A percentile compares a stretch with the other conserved stretches of the same genome.
Conservation (phyloP, 2,888 invertebrate species). For the Ornithoptera priamus region DNA sequence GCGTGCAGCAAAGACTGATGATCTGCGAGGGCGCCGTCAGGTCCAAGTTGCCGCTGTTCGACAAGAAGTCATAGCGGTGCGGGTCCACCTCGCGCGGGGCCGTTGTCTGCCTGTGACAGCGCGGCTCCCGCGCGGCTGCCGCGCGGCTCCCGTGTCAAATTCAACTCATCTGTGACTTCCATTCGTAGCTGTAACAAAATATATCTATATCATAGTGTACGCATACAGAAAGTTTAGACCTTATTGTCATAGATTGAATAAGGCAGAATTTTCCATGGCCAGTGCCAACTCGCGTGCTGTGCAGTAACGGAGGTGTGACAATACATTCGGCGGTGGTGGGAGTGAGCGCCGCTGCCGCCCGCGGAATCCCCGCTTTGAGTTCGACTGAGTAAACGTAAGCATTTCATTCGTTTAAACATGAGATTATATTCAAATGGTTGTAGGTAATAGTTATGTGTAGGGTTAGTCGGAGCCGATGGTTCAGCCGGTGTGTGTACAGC, state of each 20-base stretch:
- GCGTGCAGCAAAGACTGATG: constrained; percentile 83
- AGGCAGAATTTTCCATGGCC: constrained; percentile 41
- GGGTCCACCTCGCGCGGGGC: constrained; percentile 5
- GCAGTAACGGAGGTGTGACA: constrained; percentile 29
- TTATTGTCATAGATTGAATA: constrained; percentile 5
- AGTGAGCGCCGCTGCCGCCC: constrained; percentile 22
- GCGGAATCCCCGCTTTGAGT: constrained; percentile 32
- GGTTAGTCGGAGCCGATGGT: constrained; percentile 39
- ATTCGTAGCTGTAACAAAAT: constrained; percentile 11
- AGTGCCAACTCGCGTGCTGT: constrained; percentile 37
- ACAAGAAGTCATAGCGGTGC: constrained; percentile 76
- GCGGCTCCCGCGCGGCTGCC: not conserved
- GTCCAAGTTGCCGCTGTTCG: constrained; percentile 92
- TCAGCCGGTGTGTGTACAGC: constrained; percentile 40
- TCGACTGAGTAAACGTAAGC: constrained; percentile 48
- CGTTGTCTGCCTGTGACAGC: not conserved
- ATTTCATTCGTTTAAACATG: constrained; percentile 43
- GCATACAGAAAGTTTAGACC: not conserved
- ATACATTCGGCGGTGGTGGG: constrained; percentile 26
- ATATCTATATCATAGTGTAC: constrained; percentile 12
- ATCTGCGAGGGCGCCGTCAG: constrained; percentile 93
- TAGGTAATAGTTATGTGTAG: constrained; percentile 34
- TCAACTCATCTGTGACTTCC: constrained; percentile 20
- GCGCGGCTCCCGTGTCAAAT: constrained; percentile 17
- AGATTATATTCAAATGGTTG: constrained; percentile 43